Evolutionary conservation across 2,113 vertebrate species (phyloP), one percentile per base, ranked within the genome.

Genomic region (Delphinapterus leucas): DNA sequence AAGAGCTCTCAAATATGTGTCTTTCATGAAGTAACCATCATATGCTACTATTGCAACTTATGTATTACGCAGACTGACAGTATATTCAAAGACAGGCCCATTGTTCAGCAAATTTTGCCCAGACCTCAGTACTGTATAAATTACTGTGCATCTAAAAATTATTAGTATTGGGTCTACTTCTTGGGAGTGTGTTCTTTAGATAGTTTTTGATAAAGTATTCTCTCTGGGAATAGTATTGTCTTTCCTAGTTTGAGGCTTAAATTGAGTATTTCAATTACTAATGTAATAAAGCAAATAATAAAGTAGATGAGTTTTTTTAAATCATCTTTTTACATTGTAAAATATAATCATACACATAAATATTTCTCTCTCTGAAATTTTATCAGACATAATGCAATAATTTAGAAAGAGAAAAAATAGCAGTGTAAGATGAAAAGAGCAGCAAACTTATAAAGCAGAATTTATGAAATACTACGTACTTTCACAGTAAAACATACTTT

Each of bases 121-220:
- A 81, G n/a, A 86, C 41, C 14, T 96, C 87, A 96, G 93, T 36
- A 80, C 26, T 70, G 12, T 70, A 21, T 49, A 73, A 97, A 92
- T 80, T 92, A 79, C 6, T 61, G 9, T 14, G 70, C 33, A 47
- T 60, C 53, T 83, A 12, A 94, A 90, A 94, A 71, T 74, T 79
- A 82, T 87, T 76, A 88, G 36, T 18, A 60, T 79, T 70, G 63
- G 6, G 2, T 84, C 20, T 63, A 58, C 20, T 73, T 84, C 53
- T 77, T 15, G 26, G 28, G 21, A 88, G 11, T 49, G 7, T 68
- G 10, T 90, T 61, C 36, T 79, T 82, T 73, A 82, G 41, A 85
- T 14, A 73, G 23, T 53, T 91, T 85, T 95, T 93, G 28, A 86
- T 83, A 80, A 92, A 83, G 5, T 23, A 65, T 74, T 82, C 49